Evolutionary conservation across 2,888 invertebrate species (phyloP).

Genomic region (Tipula vernalis): DNA sequence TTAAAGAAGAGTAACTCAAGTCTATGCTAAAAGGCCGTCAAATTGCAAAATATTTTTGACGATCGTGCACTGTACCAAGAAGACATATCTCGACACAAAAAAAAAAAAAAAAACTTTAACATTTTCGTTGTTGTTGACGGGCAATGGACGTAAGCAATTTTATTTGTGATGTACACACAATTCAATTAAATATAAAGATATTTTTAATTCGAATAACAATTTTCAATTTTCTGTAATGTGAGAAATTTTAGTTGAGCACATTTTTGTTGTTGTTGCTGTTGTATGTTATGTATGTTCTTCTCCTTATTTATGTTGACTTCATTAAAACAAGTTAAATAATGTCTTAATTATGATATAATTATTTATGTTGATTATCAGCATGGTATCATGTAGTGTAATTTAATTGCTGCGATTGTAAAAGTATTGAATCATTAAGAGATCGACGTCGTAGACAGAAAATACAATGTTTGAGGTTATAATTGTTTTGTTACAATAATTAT

Average conservation of each 20-base stretch:
- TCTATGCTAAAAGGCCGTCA: background rate
- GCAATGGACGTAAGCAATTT: background rate
- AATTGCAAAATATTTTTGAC: background rate
- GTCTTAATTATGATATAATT: background rate
- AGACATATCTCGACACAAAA: background rate
- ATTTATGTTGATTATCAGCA: background rate
- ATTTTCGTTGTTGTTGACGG: background rate
- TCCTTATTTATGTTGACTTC: background rate
- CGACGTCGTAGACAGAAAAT: background rate
- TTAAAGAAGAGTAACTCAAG: background rate
- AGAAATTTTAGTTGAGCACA: background rate
- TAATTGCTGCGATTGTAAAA: background rate
- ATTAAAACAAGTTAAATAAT: background rate
- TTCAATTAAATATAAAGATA: background rate
- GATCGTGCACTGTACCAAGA: background rate
- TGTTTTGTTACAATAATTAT: background rate
- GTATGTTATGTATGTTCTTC: background rate
- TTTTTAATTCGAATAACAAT: background rate
- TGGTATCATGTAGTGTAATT: background rate
- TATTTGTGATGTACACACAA: background rate
- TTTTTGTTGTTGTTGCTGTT: background rate
- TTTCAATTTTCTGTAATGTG: background rate
- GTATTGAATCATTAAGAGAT: background rate
- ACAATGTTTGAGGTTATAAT: background rate
- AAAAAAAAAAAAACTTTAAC: background rate